Evolutionary conservation across 2,113 vertebrate species (phyloP).

Genomic region (Stegostoma tigrinum): DNA sequence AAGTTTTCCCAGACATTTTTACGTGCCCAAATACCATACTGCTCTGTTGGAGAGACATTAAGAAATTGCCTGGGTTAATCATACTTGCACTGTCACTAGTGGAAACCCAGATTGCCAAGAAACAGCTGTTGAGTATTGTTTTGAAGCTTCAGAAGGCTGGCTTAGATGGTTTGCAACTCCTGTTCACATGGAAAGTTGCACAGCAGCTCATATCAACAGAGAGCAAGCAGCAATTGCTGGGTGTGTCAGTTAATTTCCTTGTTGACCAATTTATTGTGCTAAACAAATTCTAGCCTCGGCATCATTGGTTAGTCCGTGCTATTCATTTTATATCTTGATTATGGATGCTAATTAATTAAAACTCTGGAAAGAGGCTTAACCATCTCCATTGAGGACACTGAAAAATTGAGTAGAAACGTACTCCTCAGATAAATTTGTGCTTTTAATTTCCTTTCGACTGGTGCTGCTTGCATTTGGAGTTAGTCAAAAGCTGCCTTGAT

Average conservation of each 20-base stretch:
- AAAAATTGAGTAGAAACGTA: not conserved
- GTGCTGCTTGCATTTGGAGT: not conserved
- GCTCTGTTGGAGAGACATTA: conserved; percentile 1
- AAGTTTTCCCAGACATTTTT: not conserved
- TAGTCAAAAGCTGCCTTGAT: not conserved
- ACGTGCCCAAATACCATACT: not conserved
- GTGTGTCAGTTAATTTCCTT: not conserved
- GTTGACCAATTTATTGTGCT: not conserved
- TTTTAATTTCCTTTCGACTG: not conserved
- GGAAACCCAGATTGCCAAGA: not conserved
- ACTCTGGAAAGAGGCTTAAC: not conserved
- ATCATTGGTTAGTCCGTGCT: not conserved
- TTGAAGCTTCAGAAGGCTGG: not conserved
- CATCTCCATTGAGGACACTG: not conserved
- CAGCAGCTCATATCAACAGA: not conserved
- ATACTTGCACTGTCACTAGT: conserved; percentile 1
- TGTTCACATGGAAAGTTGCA: conserved; percentile 19
- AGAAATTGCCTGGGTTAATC: conserved; percentile 14
- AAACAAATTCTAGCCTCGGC: not conserved
- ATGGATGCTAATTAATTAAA: not conserved
- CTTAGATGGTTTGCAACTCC: not conserved
- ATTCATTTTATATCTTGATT: not conserved
- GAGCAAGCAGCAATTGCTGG: not conserved
- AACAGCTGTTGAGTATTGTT: conserved; percentile 24
- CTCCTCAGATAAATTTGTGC: not conserved